Conservation (phyloP, 1,140 invertebrate species). For the Eueides isabella region DNA sequence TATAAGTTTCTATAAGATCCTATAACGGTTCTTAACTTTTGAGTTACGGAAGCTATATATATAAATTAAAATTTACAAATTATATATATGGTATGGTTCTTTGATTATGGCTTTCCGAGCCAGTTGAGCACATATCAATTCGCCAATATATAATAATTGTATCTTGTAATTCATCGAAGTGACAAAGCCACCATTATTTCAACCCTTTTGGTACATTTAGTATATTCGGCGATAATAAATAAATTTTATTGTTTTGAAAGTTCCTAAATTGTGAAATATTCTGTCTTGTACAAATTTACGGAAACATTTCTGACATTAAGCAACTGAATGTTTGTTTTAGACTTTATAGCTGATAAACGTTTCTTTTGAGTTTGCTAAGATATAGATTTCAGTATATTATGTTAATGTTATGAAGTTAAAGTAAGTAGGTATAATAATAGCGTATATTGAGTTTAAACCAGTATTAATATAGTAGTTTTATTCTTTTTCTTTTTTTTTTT, state of each 20-base stretch:
- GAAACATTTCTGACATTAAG: constrained; percentile 26
- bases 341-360: background rate
- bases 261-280: constrained; percentile 26
- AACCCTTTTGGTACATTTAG: constrained; percentile 25
- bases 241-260: constrained; percentile 32
- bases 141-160: background rate
- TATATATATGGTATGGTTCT: too few relatives aligned
- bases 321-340: constrained; percentile 5
- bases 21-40: too few relatives aligned
- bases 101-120: too few relatives aligned
- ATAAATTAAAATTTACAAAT: too few relatives aligned
- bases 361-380: background rate
- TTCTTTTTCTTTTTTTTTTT: too few relatives aligned
- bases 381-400: background rate
- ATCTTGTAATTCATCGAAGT: background rate
- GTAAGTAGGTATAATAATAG: too few relatives aligned
- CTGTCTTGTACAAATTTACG: constrained; percentile 4
- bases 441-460: too few relatives aligned
- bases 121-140: too few relatives aligned
- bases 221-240: constrained; percentile 27
- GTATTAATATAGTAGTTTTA: too few relatives aligned
- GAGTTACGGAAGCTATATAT: too few relatives aligned
- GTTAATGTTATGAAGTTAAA: background rate
- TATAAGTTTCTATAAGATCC: too few relatives aligned
- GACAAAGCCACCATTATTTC: background rate